These are phyloP conservation scores for Macrobrachium rosenbergii DNA, from an alignment of 1,140 invertebrate genomes.

Conservation along the genomic window DNA sequence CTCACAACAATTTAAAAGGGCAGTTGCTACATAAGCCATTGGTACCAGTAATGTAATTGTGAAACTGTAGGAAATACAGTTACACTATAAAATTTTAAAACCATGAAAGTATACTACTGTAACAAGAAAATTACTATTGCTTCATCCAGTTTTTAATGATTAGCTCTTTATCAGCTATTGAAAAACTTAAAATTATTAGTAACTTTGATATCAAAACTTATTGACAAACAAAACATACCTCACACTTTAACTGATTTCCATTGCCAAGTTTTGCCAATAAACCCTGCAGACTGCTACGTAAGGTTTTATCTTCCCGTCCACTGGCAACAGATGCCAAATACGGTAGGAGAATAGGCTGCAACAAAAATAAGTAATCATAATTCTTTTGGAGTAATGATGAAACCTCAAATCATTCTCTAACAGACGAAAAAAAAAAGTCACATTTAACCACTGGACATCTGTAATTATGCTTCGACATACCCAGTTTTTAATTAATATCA, in stretches of 20 bases:
- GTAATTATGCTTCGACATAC: not conserved
- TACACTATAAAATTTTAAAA: too few species aligned
- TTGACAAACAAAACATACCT: slow-evolving; percentile 8
- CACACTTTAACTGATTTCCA: not conserved
- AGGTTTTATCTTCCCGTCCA: slow-evolving; percentile 32
- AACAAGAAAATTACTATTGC: too few species aligned
- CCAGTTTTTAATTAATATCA: not conserved
- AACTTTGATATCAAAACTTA: not conserved
- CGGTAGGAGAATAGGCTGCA: slow-evolving; percentile 45
- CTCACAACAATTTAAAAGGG: not conserved
- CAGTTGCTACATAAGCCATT: not conserved
- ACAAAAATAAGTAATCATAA: not conserved
- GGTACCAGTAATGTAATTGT: not conserved
- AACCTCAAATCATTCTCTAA: not conserved
- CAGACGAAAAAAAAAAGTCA: not conserved
- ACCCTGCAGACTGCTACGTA: slow-evolving; percentile 3
- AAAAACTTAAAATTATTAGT: too few species aligned
- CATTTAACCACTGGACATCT: too few species aligned
- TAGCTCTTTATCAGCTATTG: too few species aligned
- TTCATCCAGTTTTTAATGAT: too few species aligned
- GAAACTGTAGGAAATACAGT: not conserved
- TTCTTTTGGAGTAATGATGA: not conserved
- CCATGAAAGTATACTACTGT: too few species aligned
- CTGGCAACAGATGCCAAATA: slow-evolving; percentile 41
- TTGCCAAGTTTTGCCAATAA: slow-evolving; percentile 14